phyloP scores from a whole-genome alignment of 2,797 vertebrate species.

The Hozukius guyotensis region DNA sequence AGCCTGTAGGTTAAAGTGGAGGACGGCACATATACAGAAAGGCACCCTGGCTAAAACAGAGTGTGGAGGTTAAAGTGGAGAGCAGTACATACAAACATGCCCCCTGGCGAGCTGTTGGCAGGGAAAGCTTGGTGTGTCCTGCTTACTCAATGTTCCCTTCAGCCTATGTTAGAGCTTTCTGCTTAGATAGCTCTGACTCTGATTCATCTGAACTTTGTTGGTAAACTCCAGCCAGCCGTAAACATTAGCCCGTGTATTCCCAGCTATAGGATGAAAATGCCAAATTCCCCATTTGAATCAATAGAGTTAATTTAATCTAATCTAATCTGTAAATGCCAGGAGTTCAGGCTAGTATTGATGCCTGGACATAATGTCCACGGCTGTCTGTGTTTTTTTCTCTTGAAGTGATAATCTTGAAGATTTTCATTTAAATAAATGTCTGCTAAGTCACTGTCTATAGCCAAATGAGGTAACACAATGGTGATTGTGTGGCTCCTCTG shows the following conservation, averaged over 20 bases:
- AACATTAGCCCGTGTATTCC: conserved; percentile 22
- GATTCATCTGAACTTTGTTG: conserved; percentile 19
- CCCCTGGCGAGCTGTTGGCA: conserved; percentile 18
- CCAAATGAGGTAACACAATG: too few relatives aligned
- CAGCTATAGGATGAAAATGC: conserved; percentile 49
- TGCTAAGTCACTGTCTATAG: too few relatives aligned
- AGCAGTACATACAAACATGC: conserved; percentile 35
- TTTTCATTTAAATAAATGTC: too few relatives aligned
- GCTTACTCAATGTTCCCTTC: neutral
- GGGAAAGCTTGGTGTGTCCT: neutral
- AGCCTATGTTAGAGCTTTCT: neutral
- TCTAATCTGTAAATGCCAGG: conserved; percentile 58
- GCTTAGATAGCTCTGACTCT: neutral
- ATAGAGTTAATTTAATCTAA: conserved; percentile 53
- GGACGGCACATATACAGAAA: conserved; percentile 51
- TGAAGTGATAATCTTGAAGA: too few relatives aligned
- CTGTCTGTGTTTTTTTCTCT: neutral
- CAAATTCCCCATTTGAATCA: conserved; percentile 42
- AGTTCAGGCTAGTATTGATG: conserved; percentile 30
- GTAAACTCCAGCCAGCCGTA: conserved; percentile 9
- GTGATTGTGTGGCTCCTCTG: too few relatives aligned
- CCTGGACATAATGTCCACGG: conserved; percentile 12
- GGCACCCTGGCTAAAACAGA: conserved; percentile 40
- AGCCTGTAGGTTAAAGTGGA: conserved; percentile 59
- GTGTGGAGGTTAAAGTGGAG: conserved; percentile 50